phyloP scores from a whole-genome alignment of 2,797 vertebrate species.

The Lagodon rhomboides region DNA sequence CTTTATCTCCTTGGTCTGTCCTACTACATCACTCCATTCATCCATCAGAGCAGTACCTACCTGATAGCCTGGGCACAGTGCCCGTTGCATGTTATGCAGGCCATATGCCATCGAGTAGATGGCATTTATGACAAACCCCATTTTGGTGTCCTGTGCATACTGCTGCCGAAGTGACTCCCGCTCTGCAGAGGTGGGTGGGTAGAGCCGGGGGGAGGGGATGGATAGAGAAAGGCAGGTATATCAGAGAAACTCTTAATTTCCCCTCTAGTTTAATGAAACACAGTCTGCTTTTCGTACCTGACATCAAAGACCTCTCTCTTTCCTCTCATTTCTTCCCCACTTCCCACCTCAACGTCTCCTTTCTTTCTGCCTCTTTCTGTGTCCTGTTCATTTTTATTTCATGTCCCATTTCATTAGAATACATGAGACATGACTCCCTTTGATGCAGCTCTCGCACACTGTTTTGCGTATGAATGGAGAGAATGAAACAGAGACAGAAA shows the following conservation, averaged over 20 bases:
- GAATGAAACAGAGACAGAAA: slow-evolving; percentile 52
- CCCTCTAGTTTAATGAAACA: slow-evolving; percentile 36
- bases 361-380: slow-evolving; percentile 52
- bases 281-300: slow-evolving; percentile 16
- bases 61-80: slow-evolving; percentile 91
- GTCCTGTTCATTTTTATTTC: slow-evolving; percentile 72
- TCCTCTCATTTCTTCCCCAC: slow-evolving; percentile 54
- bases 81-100: slow-evolving; percentile 95
- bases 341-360: slow-evolving; percentile 54
- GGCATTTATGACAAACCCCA: slow-evolving; percentile 99
- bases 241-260: slow-evolving; percentile 52
- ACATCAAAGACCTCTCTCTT: slow-evolving; percentile 69
- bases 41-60: slow-evolving; percentile 58
- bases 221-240: slow-evolving; percentile 34
- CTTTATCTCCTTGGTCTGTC: slow-evolving; percentile 24
- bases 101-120: slow-evolving; percentile 99
- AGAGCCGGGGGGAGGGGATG: neutral
- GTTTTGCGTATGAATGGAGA: slow-evolving; percentile 73
- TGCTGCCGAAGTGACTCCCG: slow-evolving; percentile 91
- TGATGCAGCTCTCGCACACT: slow-evolving; percentile 68
- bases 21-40: slow-evolving; percentile 20
- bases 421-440: slow-evolving; percentile 73
- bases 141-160: slow-evolving; percentile 98
- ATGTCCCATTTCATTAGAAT: slow-evolving; percentile 76
- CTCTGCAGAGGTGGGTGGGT: slow-evolving; percentile 68